phyloP scores from a whole-genome alignment of 2,888 invertebrate species.

The Drosophila setosimentum region DNA sequence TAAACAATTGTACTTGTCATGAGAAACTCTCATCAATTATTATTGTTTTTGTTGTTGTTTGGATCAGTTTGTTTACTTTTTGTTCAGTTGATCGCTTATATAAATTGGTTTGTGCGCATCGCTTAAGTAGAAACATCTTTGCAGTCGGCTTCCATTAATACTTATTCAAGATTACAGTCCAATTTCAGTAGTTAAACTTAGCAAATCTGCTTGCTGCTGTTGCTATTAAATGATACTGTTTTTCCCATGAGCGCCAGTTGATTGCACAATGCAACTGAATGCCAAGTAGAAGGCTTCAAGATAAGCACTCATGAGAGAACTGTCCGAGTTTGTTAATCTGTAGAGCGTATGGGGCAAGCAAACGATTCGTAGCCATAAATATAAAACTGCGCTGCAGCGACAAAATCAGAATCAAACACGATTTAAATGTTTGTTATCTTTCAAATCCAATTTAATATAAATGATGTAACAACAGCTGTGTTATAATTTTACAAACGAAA shows the following conservation, averaged over 20 bases:
- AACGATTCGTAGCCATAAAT: not conserved
- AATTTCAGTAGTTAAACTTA: slow-evolving; percentile 6
- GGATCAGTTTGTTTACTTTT: slow-evolving; percentile 13
- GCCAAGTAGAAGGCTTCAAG: slow-evolving; percentile 5
- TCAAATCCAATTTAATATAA: not conserved
- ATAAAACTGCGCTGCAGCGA: not conserved
- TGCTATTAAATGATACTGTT: slow-evolving; percentile 20
- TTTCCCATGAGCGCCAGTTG: not conserved
- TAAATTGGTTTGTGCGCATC: slow-evolving; percentile 43
- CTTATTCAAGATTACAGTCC: slow-evolving; percentile 24
- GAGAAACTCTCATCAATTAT: slow-evolving; percentile 25
- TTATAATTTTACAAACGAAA: slow-evolving; percentile 40
- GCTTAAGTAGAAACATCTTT: slow-evolving; percentile 34
- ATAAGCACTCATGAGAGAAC: slow-evolving; percentile 7
- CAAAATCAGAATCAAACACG: not conserved
- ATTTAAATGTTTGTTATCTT: not conserved
- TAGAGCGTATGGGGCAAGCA: not conserved
- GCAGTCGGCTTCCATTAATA: slow-evolving; percentile 19
- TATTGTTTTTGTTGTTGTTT: slow-evolving; percentile 19
- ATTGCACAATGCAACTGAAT: slow-evolving; percentile 35
- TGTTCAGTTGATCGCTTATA: slow-evolving; percentile 32
- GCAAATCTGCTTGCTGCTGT: not conserved
- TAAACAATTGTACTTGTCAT: slow-evolving; percentile 26
- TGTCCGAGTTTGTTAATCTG: slow-evolving; percentile 6
- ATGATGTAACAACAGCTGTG: slow-evolving; percentile 1